Evolutionary conservation across 2,113 vertebrate species (phyloP), one percentile per base, ranked within the genome.

Genomic region (Phyllostomus hastatus): DNA sequence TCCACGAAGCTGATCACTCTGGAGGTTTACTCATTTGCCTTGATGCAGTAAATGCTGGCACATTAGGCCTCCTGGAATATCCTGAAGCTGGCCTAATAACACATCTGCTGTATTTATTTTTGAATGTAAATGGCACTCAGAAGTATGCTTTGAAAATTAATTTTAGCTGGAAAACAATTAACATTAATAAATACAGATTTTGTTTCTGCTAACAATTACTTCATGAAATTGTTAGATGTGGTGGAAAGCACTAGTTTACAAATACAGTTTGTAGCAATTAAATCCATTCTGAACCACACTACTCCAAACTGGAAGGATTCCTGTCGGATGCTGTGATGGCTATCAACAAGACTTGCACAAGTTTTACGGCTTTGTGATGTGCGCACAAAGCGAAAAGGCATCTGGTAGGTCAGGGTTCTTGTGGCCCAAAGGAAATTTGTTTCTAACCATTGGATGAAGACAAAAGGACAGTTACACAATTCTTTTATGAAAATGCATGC

Each of bases 141-240:
- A 98, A 97, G 41, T 85, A 95, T 93, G 78, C 24, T 96, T 69
- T 96, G 97, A 96, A 97, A 97, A 98, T 85, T 97, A 75, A 95
- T 96, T 97, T 97, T 76, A 59, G 89, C 89, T 96, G 78, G 95
- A 94, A 98, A 97, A 43, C 48, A 95, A 52, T 97, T 98, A 96
- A 57, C 95, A 96, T 94, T 97, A 97, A 90, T 81, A 98, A 97
- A 96, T 90, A 69, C 66, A 97, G 66, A 48, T 76, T 96, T 70
- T 67, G 28, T 95, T 97, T 97, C 70, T 80, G 97, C 67, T 94
- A 97, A 81, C 15, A 59, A 54, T 83, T 96, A 89, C 48, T 96
- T 96, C 22, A 5, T n/a, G 93, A 91, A 87, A 90, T 94, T 67
- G 6, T 96, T 97, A 97, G 70, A 97, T 79, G 95, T 87, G 31